A percentile compares a stretch with the other conserved stretches of the same genome.
These are phyloP conservation scores for Entomyzon cyanotis DNA, from an alignment of 2,113 vertebrate species.

Conservation along the genomic window DNA sequence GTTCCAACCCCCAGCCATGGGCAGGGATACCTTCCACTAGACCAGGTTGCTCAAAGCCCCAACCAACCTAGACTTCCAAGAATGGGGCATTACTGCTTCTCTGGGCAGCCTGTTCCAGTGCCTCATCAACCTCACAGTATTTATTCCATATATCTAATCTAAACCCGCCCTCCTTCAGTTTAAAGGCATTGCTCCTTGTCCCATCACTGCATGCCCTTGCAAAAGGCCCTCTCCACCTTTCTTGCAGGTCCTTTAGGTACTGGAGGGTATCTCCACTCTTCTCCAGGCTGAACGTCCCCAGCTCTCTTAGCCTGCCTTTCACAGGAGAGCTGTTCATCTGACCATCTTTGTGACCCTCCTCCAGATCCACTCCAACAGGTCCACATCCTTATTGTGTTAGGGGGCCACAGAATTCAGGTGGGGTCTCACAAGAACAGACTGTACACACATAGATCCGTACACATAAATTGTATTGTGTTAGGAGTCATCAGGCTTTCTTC, in stretches of 20 bases:
- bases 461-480: neutral
- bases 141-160: neutral
- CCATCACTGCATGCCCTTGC: neutral
- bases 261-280: neutral
- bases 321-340: neutral
- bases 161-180: neutral
- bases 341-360: neutral
- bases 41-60: neutral
- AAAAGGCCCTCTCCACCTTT: neutral
- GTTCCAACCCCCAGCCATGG: neutral
- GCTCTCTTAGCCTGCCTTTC: neutral
- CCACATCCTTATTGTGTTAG: rapidly evolving
- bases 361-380: neutral
- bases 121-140: neutral
- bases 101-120: neutral
- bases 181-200: neutral
- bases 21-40: neutral
- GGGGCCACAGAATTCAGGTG: neutral
- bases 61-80: neutral
- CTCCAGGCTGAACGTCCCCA: neutral
- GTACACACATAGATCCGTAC: neutral
- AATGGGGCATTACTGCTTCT: neutral
- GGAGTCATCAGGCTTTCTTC: neutral
- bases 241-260: neutral
- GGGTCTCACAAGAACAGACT: neutral